Evolutionary conservation across 1,140 invertebrate genomes (phyloP), one percentile per base, ranked within the genome.

Genomic region (Triops cancriformis): DNA sequence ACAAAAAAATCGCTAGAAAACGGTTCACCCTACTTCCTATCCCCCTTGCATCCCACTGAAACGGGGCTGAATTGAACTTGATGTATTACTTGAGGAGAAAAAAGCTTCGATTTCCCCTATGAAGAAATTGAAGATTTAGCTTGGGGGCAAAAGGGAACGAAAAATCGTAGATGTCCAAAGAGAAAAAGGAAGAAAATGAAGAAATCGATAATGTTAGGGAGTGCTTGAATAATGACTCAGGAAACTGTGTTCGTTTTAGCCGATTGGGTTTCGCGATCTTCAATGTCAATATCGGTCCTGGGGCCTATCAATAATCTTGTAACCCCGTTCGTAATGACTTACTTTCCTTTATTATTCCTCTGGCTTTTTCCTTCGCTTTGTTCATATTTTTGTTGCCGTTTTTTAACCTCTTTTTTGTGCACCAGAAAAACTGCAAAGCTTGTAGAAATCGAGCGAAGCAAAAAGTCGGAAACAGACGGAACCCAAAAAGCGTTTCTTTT

Each of bases 141-240:
- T 37, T n/a, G n/a, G 31, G 31, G 31, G 31, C 31, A 37, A 37
- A 37, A 37, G 31, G 31, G 31, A 37, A 37, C 31, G 31, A 37
- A 37, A 37, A 37, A 37, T 37, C 31, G 31, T 37, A 37, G 2
- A 37, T 37, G 31, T 37, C 2, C 7, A 37, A 23, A 64, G 23
- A 64, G 51, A 64, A 64, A 18, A 14, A 23, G 18, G 14, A 23
- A 14, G 51, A 64, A 23, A n/a, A 64, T 18, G 51, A 0, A 23
- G 51, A 23, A 18, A 64, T 18, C 18, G 51, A 18, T 4, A 18
- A 23, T 64, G 14, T 64, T 18, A 18, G 51, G 51, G 51, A 64
- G 31, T 37, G 31, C 51, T 64, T 64, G 51, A 64, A 64, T 64
- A 64, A 64, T 64, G 51, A 64, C 18, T 64, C 51, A 64, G 51